Evolutionary conservation across 1,140 invertebrate species (phyloP), one percentile per base, ranked within the genome.

Genomic region (Pomacea maculata): DNA sequence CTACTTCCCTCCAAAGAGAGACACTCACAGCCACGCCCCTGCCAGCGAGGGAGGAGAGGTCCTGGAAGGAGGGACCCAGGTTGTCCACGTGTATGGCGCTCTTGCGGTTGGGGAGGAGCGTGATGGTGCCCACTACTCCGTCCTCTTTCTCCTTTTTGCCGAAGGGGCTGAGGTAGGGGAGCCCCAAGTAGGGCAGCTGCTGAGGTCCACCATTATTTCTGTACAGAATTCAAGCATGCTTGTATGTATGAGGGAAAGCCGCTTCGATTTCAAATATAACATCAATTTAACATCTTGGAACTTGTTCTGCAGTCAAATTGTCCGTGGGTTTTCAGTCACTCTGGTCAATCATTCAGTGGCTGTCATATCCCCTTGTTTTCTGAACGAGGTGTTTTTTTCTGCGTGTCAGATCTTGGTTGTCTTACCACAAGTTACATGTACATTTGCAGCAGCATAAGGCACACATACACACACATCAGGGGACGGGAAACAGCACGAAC

Each of bases 1-100:
- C n/a, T n/a, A 17, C 64, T 17, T n/a, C 6, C 64, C 6, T n/a
- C n/a, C 15, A 3, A 65, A 65, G 64, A 17, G 64, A 65, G 21
- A 12, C 29, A 70, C 67, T n/a, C 21, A 70, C 67, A n/a, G 67
- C 67, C 67, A 70, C 67, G n/a, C 67, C 67, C n/a, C 67, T n/a
- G 29, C 67, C 67, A 15, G 21, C 29, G 29, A 70, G 67, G 67
- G 29, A 11, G 67, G n/a, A 25, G 1, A 70, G 29, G 21, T 70
- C 67, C 6, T 4, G 10, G 29, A 70, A 70, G 12, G 10, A 12
- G n/a, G 21, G 21, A 12, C 67, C 67, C 67, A 70, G 21, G 29
- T 70, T 70, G 67, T 70, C 67, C 67, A 70, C 21, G 29, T 70
- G 67, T 21, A 70, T 21, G 12, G 67, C 29, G 67, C 67, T 70